Evolutionary conservation across 2,797 vertebrate genomes (phyloP).

Genomic region (Arctocebus calabarensis): DNA sequence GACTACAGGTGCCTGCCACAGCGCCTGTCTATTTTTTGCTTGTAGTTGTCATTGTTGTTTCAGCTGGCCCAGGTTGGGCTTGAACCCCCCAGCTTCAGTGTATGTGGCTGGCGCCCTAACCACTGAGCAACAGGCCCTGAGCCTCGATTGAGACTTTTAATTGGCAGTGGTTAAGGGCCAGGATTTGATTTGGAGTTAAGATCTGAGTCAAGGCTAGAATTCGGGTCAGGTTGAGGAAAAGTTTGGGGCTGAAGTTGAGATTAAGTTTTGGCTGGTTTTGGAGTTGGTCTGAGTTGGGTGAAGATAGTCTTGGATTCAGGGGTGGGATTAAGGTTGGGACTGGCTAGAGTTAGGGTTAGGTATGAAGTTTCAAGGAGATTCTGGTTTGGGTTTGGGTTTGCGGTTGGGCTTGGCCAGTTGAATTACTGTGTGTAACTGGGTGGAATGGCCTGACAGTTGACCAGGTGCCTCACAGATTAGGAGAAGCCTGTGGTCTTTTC

Average conservation of each 20-base stretch:
- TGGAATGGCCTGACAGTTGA: neutral
- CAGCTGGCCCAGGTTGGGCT: too few relatives aligned
- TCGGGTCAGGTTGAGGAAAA: neutral
- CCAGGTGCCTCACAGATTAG: neutral
- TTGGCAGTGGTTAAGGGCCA: neutral
- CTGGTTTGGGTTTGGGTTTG: neutral
- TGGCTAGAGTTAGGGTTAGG: neutral
- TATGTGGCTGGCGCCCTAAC: too few relatives aligned
- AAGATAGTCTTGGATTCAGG: neutral
- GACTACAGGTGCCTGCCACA: too few relatives aligned
- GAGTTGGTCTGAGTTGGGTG: neutral
- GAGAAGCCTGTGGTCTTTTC: neutral
- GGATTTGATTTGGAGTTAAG: slow-evolving; percentile 30
- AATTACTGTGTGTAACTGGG: neutral
- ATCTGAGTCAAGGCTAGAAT: slow-evolving; percentile 5
- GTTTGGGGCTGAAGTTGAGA: neutral
- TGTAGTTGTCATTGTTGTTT: too few relatives aligned
- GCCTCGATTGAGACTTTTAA: slow-evolving; percentile 16
- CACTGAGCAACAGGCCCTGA: too few relatives aligned
- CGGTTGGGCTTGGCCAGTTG: neutral
- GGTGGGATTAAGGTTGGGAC: neutral
- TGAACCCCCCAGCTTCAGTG: too few relatives aligned
- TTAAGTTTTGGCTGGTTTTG: neutral
- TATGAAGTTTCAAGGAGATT: neutral
- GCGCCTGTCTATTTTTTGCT: too few relatives aligned